These are phyloP conservation scores for Microctenopoma lineatum DNA, from an alignment of 2,797 vertebrate genomes.

Conservation along the genomic window DNA sequence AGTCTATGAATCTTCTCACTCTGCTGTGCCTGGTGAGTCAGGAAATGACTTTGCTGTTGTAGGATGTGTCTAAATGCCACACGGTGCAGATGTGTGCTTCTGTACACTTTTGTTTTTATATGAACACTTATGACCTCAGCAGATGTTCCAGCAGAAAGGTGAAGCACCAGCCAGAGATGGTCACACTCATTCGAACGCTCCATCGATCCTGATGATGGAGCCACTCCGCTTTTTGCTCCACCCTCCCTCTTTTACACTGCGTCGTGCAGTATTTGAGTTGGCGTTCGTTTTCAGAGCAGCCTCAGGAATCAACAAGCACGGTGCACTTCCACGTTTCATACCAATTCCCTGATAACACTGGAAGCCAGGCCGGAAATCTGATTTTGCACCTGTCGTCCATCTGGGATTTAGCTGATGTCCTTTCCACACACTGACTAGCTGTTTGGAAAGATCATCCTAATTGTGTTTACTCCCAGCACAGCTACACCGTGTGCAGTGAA, in stretches of 20 bases:
- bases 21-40: background rate
- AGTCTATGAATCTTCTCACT: conserved; percentile 10
- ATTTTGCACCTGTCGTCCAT: too few relatives aligned
- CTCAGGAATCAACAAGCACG: too few relatives aligned
- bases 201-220: conserved; percentile 57
- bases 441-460: background rate
- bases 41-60: conserved; percentile 28
- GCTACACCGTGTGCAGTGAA: background rate
- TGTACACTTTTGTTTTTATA: background rate
- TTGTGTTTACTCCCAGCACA: background rate
- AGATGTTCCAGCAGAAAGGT: conserved; percentile 36
- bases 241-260: conserved; percentile 7
- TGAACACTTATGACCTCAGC: conserved; percentile 28
- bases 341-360: background rate
- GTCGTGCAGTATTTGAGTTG: background rate
- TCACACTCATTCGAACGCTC: conserved; percentile 18
- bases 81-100: rapidly evolving
- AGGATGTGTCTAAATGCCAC: conserved; percentile 30
- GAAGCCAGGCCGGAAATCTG: too few relatives aligned
- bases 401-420: background rate
- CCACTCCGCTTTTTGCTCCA: conserved; percentile 22
- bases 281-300: background rate
- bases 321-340: background rate
- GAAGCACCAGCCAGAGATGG: conserved; percentile 35
- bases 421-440: background rate